Conservation (phyloP, 2,888 invertebrate species). For the Thyatira batis region DNA sequence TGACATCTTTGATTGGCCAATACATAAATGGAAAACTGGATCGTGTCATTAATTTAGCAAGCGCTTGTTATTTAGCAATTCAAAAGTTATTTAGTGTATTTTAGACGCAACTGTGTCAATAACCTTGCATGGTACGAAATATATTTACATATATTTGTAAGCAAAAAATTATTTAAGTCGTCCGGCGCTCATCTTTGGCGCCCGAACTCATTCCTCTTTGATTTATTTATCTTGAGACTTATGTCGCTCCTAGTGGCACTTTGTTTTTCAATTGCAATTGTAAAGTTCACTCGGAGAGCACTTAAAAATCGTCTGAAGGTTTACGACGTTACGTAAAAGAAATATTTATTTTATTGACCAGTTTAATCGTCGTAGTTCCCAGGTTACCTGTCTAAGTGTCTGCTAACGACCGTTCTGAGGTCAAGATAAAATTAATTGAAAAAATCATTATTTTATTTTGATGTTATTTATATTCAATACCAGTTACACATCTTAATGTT, state of each 20-base stretch:
- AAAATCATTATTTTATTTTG: constrained; percentile 13
- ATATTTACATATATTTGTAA: constrained; percentile 66
- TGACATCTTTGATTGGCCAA: constrained; percentile 44
- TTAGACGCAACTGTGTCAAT: constrained; percentile 71
- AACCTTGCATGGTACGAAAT: constrained; percentile 69
- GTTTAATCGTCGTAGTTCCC: constrained; percentile 27
- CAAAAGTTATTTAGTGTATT: constrained; percentile 55
- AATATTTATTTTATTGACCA: constrained; percentile 25
- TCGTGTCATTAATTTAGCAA: constrained; percentile 61
- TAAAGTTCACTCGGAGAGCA: constrained; percentile 29
- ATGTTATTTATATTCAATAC: not conserved
- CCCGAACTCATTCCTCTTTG: constrained; percentile 19
- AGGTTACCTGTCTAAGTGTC: constrained; percentile 19
- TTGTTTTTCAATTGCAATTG: constrained; percentile 12
- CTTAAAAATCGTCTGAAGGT: constrained; percentile 29
- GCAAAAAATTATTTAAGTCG: constrained; percentile 51
- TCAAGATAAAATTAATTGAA: constrained; percentile 22
- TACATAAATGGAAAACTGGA: constrained; percentile 55
- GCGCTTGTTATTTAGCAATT: constrained; percentile 62
- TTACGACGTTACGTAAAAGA: constrained; percentile 28
- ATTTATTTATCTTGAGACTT: constrained; percentile 6
- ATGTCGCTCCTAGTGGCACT: constrained; percentile 2
- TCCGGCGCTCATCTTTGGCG: constrained; percentile 35
- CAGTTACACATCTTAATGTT: not conserved
- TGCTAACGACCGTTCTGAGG: constrained; percentile 29